Evolutionary conservation across 2,888 invertebrate species (phyloP), one percentile per base, ranked within the genome.

Genomic region (Aelia acuminata): DNA sequence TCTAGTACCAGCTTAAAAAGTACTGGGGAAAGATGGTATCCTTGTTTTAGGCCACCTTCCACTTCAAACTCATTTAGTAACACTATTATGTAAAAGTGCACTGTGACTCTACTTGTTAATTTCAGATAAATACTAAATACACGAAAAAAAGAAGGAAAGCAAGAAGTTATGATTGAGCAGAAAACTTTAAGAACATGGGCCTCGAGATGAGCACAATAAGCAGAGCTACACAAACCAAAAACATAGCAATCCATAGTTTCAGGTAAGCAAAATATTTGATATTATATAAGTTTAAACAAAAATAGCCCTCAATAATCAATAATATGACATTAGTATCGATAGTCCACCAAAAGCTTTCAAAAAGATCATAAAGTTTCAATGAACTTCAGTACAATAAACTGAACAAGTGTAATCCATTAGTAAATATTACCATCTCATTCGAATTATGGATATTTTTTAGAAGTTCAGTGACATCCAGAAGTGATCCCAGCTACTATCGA

Each of bases 141-240:
- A n/a, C n/a, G n/a, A n/a, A 11, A 26, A 57, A 26, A 11, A 57
- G 4, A 2, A 31, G 4, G 26, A 15, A 57, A 57, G 13, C 26
- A 13, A 26, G 35, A 70, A 35, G 35, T 70, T 18, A 70, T 70
- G 63, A 35, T 31, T 26, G 63, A 70, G 31, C 8, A 20, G 63
- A 20, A 20, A 35, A 70, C 1, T 5, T 18, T 20, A 1, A 18
- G 11, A 80, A 80, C 1, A 80, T 80, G 80, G 80, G 80, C 35
- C 80, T 43, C n/a, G 80, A 39, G 0, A 39, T 80, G 43, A 80
- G 80, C 43, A 80, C 0, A n/a, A 43, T 22, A 43, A 80, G 43
- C 13, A 80, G 43, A 47, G n/a, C 11, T n/a, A 80, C 80, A 43
- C 80, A 80, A 15, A 80, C 80, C 43, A 80, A 80, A 80, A 80